These are phyloP conservation scores for Trachymyrmex septentrionalis DNA, from an alignment of 1,140 invertebrate genomes.

Conservation along the genomic window DNA sequence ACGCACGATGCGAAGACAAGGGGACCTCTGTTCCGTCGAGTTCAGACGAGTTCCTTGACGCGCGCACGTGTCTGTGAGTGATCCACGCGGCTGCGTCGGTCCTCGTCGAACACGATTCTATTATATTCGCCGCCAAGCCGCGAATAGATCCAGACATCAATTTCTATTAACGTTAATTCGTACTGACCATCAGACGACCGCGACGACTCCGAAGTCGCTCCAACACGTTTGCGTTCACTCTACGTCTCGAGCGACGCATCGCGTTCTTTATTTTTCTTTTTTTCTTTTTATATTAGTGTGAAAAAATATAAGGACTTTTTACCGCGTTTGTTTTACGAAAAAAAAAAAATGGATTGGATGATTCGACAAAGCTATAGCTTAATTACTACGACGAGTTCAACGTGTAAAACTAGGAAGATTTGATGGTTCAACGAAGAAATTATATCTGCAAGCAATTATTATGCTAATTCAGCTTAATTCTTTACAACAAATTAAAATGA, in stretches of 20 bases:
- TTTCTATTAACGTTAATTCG: conserved; percentile 31
- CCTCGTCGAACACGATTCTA: not conserved
- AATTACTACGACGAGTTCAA: too few relatives aligned
- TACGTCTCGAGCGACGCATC: not conserved
- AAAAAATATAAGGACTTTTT: not conserved
- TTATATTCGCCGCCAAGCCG: not conserved
- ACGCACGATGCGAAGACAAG: conserved; percentile 73
- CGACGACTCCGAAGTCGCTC: not conserved
- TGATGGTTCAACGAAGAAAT: too few relatives aligned
- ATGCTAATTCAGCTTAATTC: too few relatives aligned
- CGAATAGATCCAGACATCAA: conserved; percentile 21
- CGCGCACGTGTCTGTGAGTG: conserved; percentile 47
- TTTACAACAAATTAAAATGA: too few relatives aligned
- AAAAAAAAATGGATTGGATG: not conserved
- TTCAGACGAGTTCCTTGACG: conserved; percentile 34
- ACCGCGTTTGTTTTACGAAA: conserved; percentile 60
- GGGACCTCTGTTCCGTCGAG: conserved; percentile 73
- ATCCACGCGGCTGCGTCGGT: not conserved
- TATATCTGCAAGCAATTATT: too few relatives aligned
- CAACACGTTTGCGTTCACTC: not conserved
- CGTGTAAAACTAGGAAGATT: too few relatives aligned
- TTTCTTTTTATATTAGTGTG: not conserved
- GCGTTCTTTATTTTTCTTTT: not conserved
- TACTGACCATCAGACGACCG: not conserved
- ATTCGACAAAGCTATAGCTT: too few relatives aligned